These are phyloP conservation scores for Polyodon spathula DNA, from an alignment of 2,113 vertebrate genomes.

Conservation along the genomic window DNA sequence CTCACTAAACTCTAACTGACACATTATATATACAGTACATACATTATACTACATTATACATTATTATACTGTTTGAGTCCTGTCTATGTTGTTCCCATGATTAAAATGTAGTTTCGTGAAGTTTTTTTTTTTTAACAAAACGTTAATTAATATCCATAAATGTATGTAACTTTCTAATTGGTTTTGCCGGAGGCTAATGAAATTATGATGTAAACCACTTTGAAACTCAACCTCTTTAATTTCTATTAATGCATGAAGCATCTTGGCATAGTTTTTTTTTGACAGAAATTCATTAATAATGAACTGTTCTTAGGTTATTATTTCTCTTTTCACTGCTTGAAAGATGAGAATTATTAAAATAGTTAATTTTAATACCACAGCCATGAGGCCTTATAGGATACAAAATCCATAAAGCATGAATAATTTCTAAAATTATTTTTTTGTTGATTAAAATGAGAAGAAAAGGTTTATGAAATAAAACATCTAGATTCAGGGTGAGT, in stretches of 20 bases:
- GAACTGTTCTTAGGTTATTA: constrained; percentile 50
- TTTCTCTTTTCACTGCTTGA: constrained; percentile 49
- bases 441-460: not conserved
- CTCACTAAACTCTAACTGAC: too few relatives aligned
- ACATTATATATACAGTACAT: too few relatives aligned
- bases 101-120: not conserved
- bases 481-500: constrained; percentile 31
- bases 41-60: too few relatives aligned
- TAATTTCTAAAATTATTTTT: constrained; percentile 30
- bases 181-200: not conserved
- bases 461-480: not conserved
- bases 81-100: not conserved
- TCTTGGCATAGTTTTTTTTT: constrained; percentile 25
- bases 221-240: constrained; percentile 44
- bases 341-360: constrained; percentile 59
- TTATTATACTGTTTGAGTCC: too few relatives aligned
- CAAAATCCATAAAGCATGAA: constrained; percentile 52
- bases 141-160: not conserved
- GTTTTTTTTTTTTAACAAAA: not conserved
- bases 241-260: constrained; percentile 42
- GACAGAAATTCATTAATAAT: constrained; percentile 55
- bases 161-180: constrained; percentile 2
- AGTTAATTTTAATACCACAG: constrained; percentile 51
- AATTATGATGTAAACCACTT: constrained; percentile 20
- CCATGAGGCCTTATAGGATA: constrained; percentile 43